A percentile compares a stretch with the other conserved stretches of the same genome.
These are phyloP conservation scores for Anorthoa munda DNA, from an alignment of 2,888 invertebrate genomes.

Conservation along the genomic window DNA sequence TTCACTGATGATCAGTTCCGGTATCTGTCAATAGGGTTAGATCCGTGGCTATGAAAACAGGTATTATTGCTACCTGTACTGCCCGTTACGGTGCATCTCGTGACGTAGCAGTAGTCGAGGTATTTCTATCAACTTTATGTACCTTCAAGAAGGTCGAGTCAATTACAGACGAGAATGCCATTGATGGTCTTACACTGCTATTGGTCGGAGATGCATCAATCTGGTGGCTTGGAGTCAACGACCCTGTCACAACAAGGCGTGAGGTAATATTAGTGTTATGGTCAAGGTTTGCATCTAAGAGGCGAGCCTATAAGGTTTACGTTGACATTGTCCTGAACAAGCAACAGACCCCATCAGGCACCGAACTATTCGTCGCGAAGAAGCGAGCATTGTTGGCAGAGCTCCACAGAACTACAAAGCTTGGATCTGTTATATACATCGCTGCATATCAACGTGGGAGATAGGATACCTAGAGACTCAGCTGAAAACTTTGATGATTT, in stretches of 20 bases:
- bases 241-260: background rate
- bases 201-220: slow-evolving; percentile 2
- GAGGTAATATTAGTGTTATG: background rate
- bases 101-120: slow-evolving; percentile 3
- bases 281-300: slow-evolving; percentile 17
- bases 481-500: too few species aligned
- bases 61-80: slow-evolving; percentile 14
- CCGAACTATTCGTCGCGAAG: slow-evolving; percentile 13
- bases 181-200: slow-evolving; percentile 23
- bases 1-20: slow-evolving; percentile 28
- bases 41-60: background rate
- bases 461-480: slow-evolving; percentile 10
- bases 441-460: slow-evolving; percentile 2
- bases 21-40: background rate
- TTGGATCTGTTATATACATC: slow-evolving; percentile 4
- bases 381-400: slow-evolving; percentile 26
- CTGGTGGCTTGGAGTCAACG: slow-evolving; percentile 27
- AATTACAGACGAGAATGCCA: slow-evolving; percentile 13
- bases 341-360: background rate
- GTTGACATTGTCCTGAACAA: slow-evolving; percentile 22
- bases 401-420: background rate
- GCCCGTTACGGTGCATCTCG: slow-evolving; percentile 17
- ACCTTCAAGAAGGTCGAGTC: slow-evolving; percentile 18
- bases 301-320: slow-evolving; percentile 11
- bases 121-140: slow-evolving; percentile 9